A percentile compares a stretch with the other conserved stretches of the same genome.
phyloP scores from a whole-genome alignment of 2,113 vertebrate species.

The Capra hircus region DNA sequence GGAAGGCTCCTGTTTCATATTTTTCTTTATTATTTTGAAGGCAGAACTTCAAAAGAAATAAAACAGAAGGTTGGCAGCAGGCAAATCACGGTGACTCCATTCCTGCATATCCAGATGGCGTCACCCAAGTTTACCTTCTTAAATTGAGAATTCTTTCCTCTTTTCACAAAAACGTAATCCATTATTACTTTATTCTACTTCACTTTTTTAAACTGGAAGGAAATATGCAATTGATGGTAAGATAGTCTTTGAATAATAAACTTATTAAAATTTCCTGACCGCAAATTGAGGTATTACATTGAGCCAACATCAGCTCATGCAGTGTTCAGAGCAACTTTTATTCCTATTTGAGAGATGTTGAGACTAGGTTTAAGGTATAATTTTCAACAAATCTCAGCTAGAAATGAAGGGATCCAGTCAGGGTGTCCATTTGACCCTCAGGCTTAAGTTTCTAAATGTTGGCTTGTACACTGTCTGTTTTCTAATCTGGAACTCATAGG shows the following conservation, averaged over 20 bases:
- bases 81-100: constrained; percentile 18
- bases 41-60: constrained; percentile 43
- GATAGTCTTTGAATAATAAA: background rate
- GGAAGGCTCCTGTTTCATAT: constrained; percentile 15
- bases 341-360: background rate
- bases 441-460: background rate
- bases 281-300: background rate
- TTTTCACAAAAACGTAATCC: constrained; percentile 33
- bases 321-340: background rate
- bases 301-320: background rate
- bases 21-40: constrained; percentile 46
- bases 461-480: background rate
- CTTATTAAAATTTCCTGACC: background rate
- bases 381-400: background rate
- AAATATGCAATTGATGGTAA: background rate
- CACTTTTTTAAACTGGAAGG: background rate
- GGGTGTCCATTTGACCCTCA: background rate
- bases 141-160: constrained; percentile 42
- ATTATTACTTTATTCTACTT: background rate
- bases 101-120: constrained; percentile 43
- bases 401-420: background rate
- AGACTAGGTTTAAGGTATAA: background rate
- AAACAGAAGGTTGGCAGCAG: constrained; percentile 30
- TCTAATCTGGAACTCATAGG: background rate
- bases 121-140: constrained; percentile 52